phyloP scores from a whole-genome alignment of 2,888 invertebrate species.

The Mimas tiliae region DNA sequence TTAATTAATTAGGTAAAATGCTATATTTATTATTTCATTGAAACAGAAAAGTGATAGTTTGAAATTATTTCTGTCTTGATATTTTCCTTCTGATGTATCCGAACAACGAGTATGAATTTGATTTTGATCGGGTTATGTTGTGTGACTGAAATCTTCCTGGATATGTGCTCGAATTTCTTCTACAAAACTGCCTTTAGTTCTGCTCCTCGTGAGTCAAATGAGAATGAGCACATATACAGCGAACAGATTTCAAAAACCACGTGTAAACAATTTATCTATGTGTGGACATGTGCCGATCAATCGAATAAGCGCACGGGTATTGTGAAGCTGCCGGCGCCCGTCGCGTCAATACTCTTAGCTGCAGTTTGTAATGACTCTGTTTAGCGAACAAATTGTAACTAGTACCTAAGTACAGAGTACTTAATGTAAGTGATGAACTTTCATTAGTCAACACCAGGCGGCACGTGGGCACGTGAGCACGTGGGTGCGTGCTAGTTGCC shows the following conservation, averaged over 20 bases:
- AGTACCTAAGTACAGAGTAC: slow-evolving; percentile 66
- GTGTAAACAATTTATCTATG: slow-evolving; percentile 37
- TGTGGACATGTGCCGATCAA: slow-evolving; percentile 70
- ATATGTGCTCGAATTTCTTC: slow-evolving; percentile 43
- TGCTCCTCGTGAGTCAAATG: slow-evolving; percentile 30
- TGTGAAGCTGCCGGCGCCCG: slow-evolving; percentile 29
- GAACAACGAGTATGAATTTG: slow-evolving; percentile 68
- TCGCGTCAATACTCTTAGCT: slow-evolving; percentile 27
- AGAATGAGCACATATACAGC: slow-evolving; percentile 46
- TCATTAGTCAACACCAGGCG: slow-evolving; percentile 59
- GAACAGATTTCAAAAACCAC: slow-evolving; percentile 44
- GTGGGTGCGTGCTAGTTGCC: slow-evolving; percentile 50
- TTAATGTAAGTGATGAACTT: slow-evolving; percentile 67
- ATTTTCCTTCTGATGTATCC: slow-evolving; percentile 72
- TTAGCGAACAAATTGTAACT: slow-evolving; percentile 51
- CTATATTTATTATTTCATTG: slow-evolving; percentile 83
- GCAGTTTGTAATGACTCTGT: slow-evolving; percentile 19
- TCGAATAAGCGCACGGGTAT: slow-evolving; percentile 36
- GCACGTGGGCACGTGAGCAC: slow-evolving; percentile 37
- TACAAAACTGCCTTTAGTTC: slow-evolving; percentile 28
- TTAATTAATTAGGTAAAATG: slow-evolving; percentile 81
- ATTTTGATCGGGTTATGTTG: slow-evolving; percentile 66
- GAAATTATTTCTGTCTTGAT: slow-evolving; percentile 84
- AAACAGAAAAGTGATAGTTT: slow-evolving; percentile 75
- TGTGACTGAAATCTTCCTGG: slow-evolving; percentile 49